Evolutionary conservation across 2,113 vertebrate genomes (phyloP), one percentile per base, ranked within the genome.

Genomic region (Salvelinus alpinus): DNA sequence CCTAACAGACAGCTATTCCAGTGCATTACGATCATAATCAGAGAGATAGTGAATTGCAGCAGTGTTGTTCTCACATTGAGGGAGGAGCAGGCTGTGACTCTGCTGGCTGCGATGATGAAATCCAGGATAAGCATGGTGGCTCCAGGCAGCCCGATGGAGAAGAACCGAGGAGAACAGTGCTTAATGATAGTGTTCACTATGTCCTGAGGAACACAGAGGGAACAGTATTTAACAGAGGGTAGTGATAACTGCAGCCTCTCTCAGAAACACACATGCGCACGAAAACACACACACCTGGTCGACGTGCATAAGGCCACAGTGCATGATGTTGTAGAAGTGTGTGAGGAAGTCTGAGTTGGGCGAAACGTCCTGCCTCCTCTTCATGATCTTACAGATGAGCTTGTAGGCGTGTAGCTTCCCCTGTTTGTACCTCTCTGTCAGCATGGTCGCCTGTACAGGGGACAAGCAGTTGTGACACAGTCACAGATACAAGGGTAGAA

Each of bases 101-200:
- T 93, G 72, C 96, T 96, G 81, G 97, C 98, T 84, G 98, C 98
- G 71, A 97, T 92, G 85, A 99, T 97, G 86, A 99, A 98, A 92
- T 99, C 97, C 93, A 99, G 95, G 88, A 98, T 96, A 82, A 99
- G 93, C 96, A 97, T 98, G 64, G 97, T 99, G 84, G 96, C 97
- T 88, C 97, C 98, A 69, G 98, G 98, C 72, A 99, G 95, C 67
- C 97, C 95, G 71, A 99, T 95, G 48, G 96, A 97, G 93, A 99
- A 97, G 92, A 99, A 99, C 0, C 97, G 95, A 79, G 98, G 98
- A 83, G 97, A 99, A 78, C 98, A 99, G 90, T 99, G 97, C 78
- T 99, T 99, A 90, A 99, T 99, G 88, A 99, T 99, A 86, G 97
- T 99, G 93, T 99, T 99, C 80, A 99, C 97, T 85, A 99, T 99